Evolutionary conservation across 35 echinoderm and acorn worm species (phyloP).

Genomic region (Diadema setosum): DNA sequence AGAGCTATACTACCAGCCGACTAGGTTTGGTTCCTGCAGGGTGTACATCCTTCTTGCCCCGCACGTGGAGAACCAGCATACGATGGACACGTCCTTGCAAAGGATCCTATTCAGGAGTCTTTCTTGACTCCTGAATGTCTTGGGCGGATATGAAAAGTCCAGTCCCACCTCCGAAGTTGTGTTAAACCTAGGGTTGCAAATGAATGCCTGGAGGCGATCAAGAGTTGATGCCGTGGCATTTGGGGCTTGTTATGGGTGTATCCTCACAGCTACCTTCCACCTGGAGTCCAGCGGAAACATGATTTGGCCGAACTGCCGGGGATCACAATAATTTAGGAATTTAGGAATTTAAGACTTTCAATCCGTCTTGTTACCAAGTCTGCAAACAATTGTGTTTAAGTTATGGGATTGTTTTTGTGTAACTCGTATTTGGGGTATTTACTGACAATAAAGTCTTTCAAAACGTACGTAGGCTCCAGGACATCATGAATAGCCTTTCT

Average conservation of each 20-base stretch:
- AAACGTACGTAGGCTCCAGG: too few relatives aligned
- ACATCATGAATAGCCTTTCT: too few relatives aligned
- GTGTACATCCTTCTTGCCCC: not conserved
- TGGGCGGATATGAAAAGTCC: not conserved
- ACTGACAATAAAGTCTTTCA: too few relatives aligned
- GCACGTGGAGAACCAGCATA: not conserved
- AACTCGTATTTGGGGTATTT: too few relatives aligned
- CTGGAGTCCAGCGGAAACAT: not conserved
- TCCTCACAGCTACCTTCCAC: not conserved
- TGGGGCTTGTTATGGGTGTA: not conserved
- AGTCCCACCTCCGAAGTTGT: not conserved
- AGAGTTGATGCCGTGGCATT: not conserved
- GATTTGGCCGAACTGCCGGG: not conserved
- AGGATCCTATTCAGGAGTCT: not conserved
- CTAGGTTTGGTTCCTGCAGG: not conserved
- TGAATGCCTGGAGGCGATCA: not conserved
- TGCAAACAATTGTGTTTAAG: too few relatives aligned
- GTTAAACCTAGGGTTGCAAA: not conserved
- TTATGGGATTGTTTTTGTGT: too few relatives aligned
- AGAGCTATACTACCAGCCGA: not conserved
- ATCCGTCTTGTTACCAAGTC: too few relatives aligned
- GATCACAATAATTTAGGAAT: slow-evolving; percentile 3
- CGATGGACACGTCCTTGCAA: not conserved
- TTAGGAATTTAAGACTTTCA: too few relatives aligned
- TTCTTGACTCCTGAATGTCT: not conserved